Conservation (phyloP, 2,797 vertebrate genomes). For the Heterohyrax brucei region DNA sequence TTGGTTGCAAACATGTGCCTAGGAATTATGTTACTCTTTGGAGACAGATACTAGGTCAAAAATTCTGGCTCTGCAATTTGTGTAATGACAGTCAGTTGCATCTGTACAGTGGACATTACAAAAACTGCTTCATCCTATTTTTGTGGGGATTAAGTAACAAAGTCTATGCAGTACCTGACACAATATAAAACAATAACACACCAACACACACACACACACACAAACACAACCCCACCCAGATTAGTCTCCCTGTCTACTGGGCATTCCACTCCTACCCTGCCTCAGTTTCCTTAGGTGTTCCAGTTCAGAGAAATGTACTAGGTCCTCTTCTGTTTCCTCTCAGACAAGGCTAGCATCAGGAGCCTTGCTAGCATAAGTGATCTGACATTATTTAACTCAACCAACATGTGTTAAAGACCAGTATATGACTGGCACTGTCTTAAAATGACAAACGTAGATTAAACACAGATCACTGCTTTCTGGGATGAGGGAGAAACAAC, state of each 20-base stretch:
- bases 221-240: no score
- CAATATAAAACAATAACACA: no score
- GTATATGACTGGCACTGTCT: not conserved
- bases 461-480: not conserved
- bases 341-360: not conserved
- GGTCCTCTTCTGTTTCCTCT: not conserved
- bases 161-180: not conserved
- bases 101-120: not conserved
- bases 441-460: not conserved
- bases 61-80: not conserved
- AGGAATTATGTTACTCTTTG: no score
- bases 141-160: not conserved
- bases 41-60: not conserved
- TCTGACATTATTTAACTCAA: no score
- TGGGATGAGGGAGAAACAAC: not conserved
- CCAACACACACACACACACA: no score
- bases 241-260: not conserved
- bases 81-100: no score
- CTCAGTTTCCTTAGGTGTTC: not conserved
- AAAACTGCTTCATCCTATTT: not conserved
- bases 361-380: not conserved
- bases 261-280: not conserved
- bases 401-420: no score
- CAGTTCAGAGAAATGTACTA: not conserved
- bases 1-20: no score